Evolutionary conservation across 2,888 invertebrate species (phyloP), one percentile per base, ranked within the genome.

Genomic region (Cryptocheilus praepositus): DNA sequence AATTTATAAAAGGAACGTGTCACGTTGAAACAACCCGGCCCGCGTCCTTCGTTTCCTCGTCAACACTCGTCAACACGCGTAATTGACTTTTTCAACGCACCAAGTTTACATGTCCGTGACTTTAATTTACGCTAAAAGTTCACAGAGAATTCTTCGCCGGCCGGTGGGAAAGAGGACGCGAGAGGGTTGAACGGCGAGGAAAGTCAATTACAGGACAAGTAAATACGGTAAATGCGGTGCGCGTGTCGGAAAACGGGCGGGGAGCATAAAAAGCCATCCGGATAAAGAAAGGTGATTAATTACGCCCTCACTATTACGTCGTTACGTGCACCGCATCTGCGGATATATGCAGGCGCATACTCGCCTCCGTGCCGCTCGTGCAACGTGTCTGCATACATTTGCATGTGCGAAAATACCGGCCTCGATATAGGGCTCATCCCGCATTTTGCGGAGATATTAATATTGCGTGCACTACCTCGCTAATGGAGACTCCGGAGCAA

Each of bases 241-340:
- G 49, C 16, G 49, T 49, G 49, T n/a, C 49, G 13, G 5, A 8
- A 49, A 49, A 36, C 36, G 13, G 36, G 49, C 49, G 49, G 16
- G 45, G 7, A 49, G 49, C 7, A 49, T 18, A 49, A 49, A 49
- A 49, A 49, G 36, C 49, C 49, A 8, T 18, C 4, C 13, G 49
- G 49, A 49, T 49, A 49, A 49, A 49, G 49, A 49, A 49, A 49
- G 15, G 5, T 49, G 49, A 49, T 49, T 49, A 49, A 49, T 49
- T n/a, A 49, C 13, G n/a, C 49, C 16, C 16, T 18, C 16, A 11
- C 49, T 49, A 18, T n/a, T 49, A 49, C 49, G 13, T 49, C 18
- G n/a, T 49, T 18, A 49, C 16, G 49, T 49, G n/a, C 49, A n/a
- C 16, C 13, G n/a, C 18, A 49, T 49, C 49, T 16, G 15, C 13